These are phyloP conservation scores for Myotis yumanensis DNA, from an alignment of 2,113 vertebrate genomes.

Conservation along the genomic window DNA sequence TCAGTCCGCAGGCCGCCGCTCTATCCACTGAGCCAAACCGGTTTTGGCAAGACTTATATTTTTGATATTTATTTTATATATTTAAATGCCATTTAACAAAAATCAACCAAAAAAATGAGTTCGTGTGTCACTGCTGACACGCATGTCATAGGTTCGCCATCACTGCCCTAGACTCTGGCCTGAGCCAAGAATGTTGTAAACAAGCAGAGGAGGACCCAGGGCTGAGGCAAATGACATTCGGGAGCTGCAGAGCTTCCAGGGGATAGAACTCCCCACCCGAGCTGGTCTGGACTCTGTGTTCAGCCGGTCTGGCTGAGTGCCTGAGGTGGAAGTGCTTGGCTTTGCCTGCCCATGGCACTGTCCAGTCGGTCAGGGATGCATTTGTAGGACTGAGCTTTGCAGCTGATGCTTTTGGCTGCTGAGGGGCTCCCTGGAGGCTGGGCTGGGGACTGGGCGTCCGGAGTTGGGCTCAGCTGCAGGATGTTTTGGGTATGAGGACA, in stretches of 20 bases:
- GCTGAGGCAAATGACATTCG: background rate
- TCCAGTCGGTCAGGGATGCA: background rate
- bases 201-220: background rate
- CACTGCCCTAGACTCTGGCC: background rate
- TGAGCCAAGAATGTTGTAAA: background rate
- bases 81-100: too few species aligned
- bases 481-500: constrained; percentile 36
- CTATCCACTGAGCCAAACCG: too few species aligned
- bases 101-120: too few species aligned
- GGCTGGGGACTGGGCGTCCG: constrained; percentile 7
- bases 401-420: constrained; percentile 36
- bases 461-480: background rate
- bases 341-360: background rate
- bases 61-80: too few species aligned
- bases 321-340: background rate
- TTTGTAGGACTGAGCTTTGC: background rate
- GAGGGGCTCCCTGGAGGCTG: constrained; percentile 34
- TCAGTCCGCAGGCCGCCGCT: too few species aligned
- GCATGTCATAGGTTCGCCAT: too few species aligned
- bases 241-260: background rate
- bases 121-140: too few species aligned
- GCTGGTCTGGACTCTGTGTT: background rate
- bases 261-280: background rate
- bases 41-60: too few species aligned
- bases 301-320: background rate